Evolutionary conservation across 2,888 invertebrate species (phyloP).

Genomic region (Brachyopa scutellaris): DNA sequence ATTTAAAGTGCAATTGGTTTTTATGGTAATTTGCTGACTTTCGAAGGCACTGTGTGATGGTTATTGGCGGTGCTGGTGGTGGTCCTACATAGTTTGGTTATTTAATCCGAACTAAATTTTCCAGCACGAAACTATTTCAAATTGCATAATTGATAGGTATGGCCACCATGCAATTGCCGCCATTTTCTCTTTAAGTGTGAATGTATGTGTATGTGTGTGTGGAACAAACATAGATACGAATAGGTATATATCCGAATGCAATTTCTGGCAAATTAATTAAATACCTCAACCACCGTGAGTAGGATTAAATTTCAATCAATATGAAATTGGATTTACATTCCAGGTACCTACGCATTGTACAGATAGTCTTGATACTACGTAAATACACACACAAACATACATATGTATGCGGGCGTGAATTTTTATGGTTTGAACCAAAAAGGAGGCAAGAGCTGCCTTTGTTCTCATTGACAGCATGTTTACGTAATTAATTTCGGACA

Average conservation of each 20-base stretch:
- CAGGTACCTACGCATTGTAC: constrained; percentile 17
- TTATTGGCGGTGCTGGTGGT: constrained; percentile 49
- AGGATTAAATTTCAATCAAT: constrained; percentile 71
- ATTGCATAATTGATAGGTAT: constrained; percentile 69
- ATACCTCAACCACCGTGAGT: constrained; percentile 66
- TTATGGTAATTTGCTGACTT: constrained; percentile 69
- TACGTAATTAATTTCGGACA: constrained; percentile 37
- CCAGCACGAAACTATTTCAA: constrained; percentile 65
- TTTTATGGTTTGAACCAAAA: constrained; percentile 3
- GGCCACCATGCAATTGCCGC: constrained; percentile 13
- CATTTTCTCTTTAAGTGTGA: background rate
- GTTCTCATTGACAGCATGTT: constrained; percentile 2
- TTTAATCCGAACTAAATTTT: constrained; percentile 66
- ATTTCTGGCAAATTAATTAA: constrained; percentile 71
- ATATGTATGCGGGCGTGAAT: background rate
- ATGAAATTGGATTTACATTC: constrained; percentile 69
- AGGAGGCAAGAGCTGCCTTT: constrained; percentile 8
- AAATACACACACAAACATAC: background rate
- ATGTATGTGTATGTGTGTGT: background rate
- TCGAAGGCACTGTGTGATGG: constrained; percentile 40
- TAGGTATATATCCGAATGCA: constrained; percentile 55
- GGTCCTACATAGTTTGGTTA: constrained; percentile 37
- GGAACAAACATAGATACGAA: too few relatives aligned
- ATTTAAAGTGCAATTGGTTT: constrained; percentile 70
- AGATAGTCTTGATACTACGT: too few relatives aligned